Evolutionary conservation across 2,113 vertebrate genomes (phyloP), one percentile per base, ranked within the genome.

Genomic region (Microcebus tavaratra): DNA sequence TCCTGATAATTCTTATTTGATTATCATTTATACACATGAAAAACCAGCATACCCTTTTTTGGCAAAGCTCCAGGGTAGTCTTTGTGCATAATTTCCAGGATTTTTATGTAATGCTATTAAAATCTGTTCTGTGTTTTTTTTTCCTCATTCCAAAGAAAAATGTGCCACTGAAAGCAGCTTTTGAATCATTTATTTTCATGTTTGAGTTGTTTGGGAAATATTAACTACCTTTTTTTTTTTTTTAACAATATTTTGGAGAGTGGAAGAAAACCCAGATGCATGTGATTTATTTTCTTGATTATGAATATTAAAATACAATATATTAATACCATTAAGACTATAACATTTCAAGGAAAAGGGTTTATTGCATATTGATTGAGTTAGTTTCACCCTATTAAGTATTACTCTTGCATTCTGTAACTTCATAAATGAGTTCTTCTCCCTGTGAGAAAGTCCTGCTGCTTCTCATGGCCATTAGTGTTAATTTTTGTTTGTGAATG

Each of bases 61-160:
- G 95, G 86, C 79, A 95, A 78, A 95, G 50, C 61, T 84, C 90
- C 90, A 94, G 92, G 31, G 48, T 87, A 84, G 88, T 95, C 88
- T 93, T 93, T 93, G 59, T 80, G 93, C 76, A 84, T 97, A 88
- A 96, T 96, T 97, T 97, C 96, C 87, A 97, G 97, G 88, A 90
- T 96, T 97, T 98, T 97, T 85, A 57, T 96, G 59, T 97, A 93
- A 97, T 94, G 50, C 83, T 94, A 79, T 96, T 97, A 94, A 94
- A 95, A 80, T 95, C 89, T 95, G 61, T 95, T 90, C 55, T 36
- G 14, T 70, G 81, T 93, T 68, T 31, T 91, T 91, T 85, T 55
- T 21, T 20, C 34, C 39, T 57, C 10, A 63, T 95, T 94, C 59
- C 81, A 91, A 88, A 95, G 83, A 86, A 92, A 96, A 90, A 83